A percentile compares a stretch with the other conserved stretches of the same genome.
These are phyloP conservation scores for Pachydiplax longipennis DNA, from an alignment of 2,888 invertebrate genomes.

Conservation along the genomic window DNA sequence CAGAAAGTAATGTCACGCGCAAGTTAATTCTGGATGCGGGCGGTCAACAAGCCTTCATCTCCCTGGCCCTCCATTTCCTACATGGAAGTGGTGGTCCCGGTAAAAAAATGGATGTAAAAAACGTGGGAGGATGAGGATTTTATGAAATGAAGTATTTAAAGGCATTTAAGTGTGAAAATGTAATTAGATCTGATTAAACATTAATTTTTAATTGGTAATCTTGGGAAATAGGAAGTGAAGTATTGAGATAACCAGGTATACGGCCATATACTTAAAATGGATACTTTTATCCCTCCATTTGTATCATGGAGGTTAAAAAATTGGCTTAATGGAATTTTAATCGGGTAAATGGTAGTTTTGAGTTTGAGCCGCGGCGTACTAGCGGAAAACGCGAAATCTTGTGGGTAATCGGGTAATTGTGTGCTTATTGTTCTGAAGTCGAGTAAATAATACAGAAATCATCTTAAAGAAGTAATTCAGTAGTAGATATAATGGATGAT, in stretches of 20 bases:
- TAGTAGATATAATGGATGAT: no score
- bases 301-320: conserved; percentile 45
- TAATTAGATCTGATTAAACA: not conserved
- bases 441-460: no score
- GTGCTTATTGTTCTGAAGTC: no score
- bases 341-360: not conserved
- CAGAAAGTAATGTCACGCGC: not conserved
- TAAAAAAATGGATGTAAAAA: conserved; percentile 44
- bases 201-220: not conserved
- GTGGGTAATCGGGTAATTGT: no score
- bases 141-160: not conserved
- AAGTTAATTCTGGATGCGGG: conserved; percentile 12
- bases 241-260: not conserved
- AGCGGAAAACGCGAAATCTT: not conserved
- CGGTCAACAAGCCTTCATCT: conserved; percentile 11
- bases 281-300: conserved; percentile 36
- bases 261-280: conserved; percentile 28
- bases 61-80: conserved; percentile 40
- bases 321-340: conserved; percentile 42
- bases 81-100: conserved; percentile 43
- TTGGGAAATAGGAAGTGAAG: not conserved
- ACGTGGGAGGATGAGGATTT: conserved; percentile 37
- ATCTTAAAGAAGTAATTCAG: no score
- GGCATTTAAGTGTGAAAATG: not conserved
- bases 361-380: not conserved